These are phyloP conservation scores for Phrynocephalus vlangalii DNA, from an alignment of 2,797 vertebrate genomes.

Conservation along the genomic window DNA sequence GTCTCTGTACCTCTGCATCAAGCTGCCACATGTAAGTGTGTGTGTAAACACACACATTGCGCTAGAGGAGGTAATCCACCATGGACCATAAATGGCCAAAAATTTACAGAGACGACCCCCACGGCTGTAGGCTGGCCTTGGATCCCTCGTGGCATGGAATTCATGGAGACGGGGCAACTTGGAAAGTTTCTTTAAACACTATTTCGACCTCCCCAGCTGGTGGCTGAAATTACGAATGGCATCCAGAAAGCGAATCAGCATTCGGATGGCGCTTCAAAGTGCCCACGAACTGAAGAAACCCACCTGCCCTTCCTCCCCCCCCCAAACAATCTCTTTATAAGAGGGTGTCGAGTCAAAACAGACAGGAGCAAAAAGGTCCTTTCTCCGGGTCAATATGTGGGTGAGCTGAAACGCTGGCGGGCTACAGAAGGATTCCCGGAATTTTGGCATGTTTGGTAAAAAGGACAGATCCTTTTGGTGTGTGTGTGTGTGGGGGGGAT, in stretches of 20 bases:
- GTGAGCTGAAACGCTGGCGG: background rate
- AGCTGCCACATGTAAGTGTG: too few relatives aligned
- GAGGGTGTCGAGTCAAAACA: too few relatives aligned
- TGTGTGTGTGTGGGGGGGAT: background rate
- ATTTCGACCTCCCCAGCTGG: too few relatives aligned
- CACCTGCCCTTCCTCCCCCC: too few relatives aligned
- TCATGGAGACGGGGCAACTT: too few relatives aligned
- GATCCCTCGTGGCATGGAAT: background rate
- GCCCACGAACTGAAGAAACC: too few relatives aligned
- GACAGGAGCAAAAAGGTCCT: too few relatives aligned
- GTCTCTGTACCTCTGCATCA: too few relatives aligned
- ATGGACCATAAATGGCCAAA: constrained; percentile 28
- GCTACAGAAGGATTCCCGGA: background rate
- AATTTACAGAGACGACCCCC: background rate
- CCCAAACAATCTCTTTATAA: too few relatives aligned
- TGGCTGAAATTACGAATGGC: background rate
- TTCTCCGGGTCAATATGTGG: background rate
- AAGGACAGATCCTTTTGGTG: too few relatives aligned
- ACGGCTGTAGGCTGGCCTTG: background rate
- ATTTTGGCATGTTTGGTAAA: background rate
- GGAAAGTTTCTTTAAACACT: background rate
- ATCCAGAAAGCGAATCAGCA: background rate
- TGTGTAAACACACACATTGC: too few relatives aligned
- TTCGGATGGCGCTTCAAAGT: too few relatives aligned
- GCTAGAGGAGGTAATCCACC: background rate